Evolutionary conservation across 2,113 vertebrate species (phyloP).

Genomic region (Martes martes): DNA sequence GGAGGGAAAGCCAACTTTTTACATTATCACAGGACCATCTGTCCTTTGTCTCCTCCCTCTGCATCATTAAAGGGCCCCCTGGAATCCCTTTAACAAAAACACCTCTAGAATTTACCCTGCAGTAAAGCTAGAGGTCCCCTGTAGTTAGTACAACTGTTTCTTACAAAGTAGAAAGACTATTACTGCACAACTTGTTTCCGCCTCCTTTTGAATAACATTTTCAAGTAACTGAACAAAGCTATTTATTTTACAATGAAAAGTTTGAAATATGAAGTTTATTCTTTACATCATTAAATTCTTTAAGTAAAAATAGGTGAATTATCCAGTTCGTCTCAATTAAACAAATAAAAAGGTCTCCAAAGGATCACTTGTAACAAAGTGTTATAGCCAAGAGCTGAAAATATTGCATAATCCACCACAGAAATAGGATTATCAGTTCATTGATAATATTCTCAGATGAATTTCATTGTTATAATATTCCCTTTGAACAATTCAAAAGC

Average conservation of each 20-base stretch:
- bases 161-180: slow-evolving; percentile 22
- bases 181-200: not conserved
- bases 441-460: slow-evolving; percentile 26
- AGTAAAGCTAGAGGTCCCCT: not conserved
- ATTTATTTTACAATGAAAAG: slow-evolving; percentile 36
- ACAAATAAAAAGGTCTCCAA: not conserved
- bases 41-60: not conserved
- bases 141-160: not conserved
- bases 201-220: slow-evolving; percentile 13
- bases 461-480: slow-evolving; percentile 21
- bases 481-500: slow-evolving; percentile 51
- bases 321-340: slow-evolving; percentile 48
- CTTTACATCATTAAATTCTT: not conserved
- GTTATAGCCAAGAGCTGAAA: slow-evolving; percentile 29
- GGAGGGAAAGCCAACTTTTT: slow-evolving; percentile 3
- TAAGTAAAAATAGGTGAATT: slow-evolving; percentile 39
- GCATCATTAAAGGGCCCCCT: not conserved
- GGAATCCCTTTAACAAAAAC: not conserved
- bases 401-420: not conserved
- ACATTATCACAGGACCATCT: not conserved
- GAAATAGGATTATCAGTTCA: slow-evolving; percentile 17
- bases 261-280: not conserved
- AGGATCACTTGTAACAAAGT: slow-evolving; percentile 20
- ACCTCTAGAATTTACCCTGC: not conserved
- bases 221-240: not conserved